A percentile compares a stretch with the other conserved stretches of the same genome.
phyloP scores from a whole-genome alignment of 2,113 vertebrate species.

The Microcebus griseorufus region DNA sequence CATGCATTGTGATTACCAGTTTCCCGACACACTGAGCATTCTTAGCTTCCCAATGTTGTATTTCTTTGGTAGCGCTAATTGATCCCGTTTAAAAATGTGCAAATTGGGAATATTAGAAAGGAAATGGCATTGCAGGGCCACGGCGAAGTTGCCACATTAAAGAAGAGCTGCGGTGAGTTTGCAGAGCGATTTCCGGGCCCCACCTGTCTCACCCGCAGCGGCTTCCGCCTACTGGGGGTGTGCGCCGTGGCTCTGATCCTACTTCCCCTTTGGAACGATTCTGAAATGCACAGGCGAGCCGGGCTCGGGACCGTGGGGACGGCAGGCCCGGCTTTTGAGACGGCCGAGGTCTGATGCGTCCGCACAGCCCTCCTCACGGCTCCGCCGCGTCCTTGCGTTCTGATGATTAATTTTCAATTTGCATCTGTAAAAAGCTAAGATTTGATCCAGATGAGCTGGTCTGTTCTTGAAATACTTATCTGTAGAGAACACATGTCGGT shows the following conservation, averaged over 20 bases:
- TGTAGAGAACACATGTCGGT: slow-evolving; percentile 78
- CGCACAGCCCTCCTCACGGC: slow-evolving; percentile 60
- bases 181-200: background rate
- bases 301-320: accelerated
- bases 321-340: slow-evolving; percentile 55
- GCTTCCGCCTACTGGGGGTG: background rate
- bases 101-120: background rate
- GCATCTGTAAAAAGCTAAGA: slow-evolving; percentile 81
- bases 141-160: accelerated
- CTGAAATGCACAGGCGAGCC: accelerated
- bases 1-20: accelerated
- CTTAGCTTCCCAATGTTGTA: accelerated
- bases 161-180: accelerated
- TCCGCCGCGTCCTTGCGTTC: slow-evolving; percentile 72
- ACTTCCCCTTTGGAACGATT: background rate
- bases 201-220: accelerated
- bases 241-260: accelerated
- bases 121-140: background rate
- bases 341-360: slow-evolving; percentile 55
- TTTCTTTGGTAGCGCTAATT: background rate
- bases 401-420: slow-evolving; percentile 83
- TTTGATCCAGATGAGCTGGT: slow-evolving; percentile 80
- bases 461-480: slow-evolving; percentile 80
- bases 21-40: background rate
- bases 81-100: background rate